A percentile compares a stretch with the other conserved stretches of the same genome.
Conservation (phyloP, 2,888 invertebrate genomes). For the Agriotes lineatus region DNA sequence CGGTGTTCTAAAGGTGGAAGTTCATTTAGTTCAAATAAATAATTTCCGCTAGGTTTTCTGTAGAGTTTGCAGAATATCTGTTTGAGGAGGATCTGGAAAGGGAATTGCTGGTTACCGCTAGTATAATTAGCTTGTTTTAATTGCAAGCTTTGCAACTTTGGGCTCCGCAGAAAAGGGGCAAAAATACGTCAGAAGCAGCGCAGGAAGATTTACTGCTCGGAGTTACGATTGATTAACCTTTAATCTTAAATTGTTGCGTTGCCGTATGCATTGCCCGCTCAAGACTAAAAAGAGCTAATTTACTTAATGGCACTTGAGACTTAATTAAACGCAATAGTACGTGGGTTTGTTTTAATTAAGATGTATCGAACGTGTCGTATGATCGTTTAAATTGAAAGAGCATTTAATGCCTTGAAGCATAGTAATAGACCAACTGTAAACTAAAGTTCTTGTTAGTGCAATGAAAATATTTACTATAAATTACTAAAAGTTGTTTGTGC, state of each 20-base stretch:
- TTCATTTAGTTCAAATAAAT: conserved; percentile 59
- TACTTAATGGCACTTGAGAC: too few relatives aligned
- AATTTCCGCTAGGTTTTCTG: conserved; percentile 54
- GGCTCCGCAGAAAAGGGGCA: conserved; percentile 36
- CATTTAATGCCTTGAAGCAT: too few relatives aligned
- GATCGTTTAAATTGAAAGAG: too few relatives aligned
- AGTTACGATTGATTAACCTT: conserved; percentile 27
- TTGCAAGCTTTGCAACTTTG: conserved; percentile 60
- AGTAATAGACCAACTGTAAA: too few relatives aligned
- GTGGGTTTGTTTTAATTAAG: too few relatives aligned
- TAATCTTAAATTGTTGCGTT: conserved; percentile 19
- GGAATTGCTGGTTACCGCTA: conserved; percentile 41
- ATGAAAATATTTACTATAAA: too few relatives aligned
- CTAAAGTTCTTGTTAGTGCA: too few relatives aligned
- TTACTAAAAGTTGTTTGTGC: too few relatives aligned
- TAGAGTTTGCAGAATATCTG: conserved; percentile 55
- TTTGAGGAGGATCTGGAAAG: conserved; percentile 48
- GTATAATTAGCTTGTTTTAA: conserved; percentile 60
- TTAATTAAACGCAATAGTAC: too few relatives aligned
- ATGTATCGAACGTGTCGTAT: too few relatives aligned
- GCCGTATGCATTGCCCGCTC: too few relatives aligned
- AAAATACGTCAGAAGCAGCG: conserved; percentile 29
- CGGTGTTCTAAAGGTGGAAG: conserved; percentile 43
- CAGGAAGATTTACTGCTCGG: conserved; percentile 16
- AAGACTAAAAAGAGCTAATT: too few relatives aligned